Percentiles rank a stretch among this genome's conserved stretches.
Conservation (phyloP, 2,888 invertebrate species). For the Agriopis marginaria region DNA sequence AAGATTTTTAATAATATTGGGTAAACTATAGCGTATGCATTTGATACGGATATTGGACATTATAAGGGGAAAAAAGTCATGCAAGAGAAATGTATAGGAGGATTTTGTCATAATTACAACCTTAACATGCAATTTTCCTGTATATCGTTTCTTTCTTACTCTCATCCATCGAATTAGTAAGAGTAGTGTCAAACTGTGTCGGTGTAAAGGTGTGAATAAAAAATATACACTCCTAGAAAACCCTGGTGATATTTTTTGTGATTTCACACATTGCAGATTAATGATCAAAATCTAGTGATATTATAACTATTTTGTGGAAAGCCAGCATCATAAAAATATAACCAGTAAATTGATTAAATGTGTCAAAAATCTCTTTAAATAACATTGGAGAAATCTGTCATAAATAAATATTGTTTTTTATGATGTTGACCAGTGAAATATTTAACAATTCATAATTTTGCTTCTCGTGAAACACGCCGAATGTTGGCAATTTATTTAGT, state of each 20-base stretch:
- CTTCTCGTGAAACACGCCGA: background rate
- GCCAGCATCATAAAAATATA: conserved; percentile 6
- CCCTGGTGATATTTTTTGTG: background rate
- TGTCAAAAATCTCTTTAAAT: no score
- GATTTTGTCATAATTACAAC: background rate
- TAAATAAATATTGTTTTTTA: background rate
- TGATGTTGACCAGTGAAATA: background rate
- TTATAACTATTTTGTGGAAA: background rate
- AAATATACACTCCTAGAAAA: conserved; percentile 2
- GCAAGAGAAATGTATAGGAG: background rate
- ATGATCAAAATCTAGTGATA: background rate
- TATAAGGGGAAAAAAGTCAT: background rate
- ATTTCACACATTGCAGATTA: background rate
- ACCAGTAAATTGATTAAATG: background rate
- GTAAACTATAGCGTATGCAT: background rate
- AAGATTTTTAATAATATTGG: background rate
- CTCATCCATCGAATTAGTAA: background rate
- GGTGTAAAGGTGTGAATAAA: background rate
- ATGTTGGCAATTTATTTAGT: no score
- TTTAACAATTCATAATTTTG: background rate
- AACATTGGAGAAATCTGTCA: background rate
- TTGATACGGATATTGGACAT: background rate
- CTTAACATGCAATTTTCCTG: conserved; percentile 4
- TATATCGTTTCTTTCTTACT: background rate
- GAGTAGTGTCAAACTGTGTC: background rate